Conservation (phyloP, 2,797 vertebrate species). For the Protosalanx chinensis region DNA sequence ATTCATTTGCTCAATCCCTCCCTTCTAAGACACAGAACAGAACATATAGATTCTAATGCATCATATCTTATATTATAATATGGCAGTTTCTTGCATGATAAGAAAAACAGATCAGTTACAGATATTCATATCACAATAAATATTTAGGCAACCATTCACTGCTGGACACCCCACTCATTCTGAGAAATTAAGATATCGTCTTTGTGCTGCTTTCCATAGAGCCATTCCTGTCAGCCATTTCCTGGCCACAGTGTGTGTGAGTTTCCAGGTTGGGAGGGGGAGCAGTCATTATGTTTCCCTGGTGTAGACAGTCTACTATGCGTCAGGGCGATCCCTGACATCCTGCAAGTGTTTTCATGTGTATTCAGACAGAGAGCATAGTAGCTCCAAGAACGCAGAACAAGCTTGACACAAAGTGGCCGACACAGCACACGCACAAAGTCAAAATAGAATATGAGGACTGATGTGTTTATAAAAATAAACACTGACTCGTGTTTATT, state of each 20-base stretch:
- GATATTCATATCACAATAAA: no score
- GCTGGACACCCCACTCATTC: background rate
- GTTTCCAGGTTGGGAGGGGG: conserved; percentile 7
- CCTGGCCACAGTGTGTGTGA: conserved; percentile 6
- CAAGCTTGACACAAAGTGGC: conserved; percentile 22
- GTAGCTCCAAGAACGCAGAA: conserved; percentile 29
- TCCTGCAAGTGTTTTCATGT: conserved; percentile 11
- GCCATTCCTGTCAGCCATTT: conserved; percentile 10
- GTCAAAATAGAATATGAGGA: conserved; percentile 5
- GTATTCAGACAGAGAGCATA: conserved; percentile 12
- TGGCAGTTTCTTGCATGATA: background rate
- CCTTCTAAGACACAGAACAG: background rate
- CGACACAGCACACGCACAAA: conserved; percentile 23
- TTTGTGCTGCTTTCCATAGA: conserved; percentile 4
- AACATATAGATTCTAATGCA: background rate
- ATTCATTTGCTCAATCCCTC: no score
- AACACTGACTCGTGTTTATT: background rate
- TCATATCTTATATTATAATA: background rate
- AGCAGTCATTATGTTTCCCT: conserved; percentile 11
- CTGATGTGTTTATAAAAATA: conserved; percentile 6
- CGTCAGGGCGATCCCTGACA: background rate
- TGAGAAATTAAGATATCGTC: background rate
- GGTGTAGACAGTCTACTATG: conserved; percentile 12
- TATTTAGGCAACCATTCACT: background rate
- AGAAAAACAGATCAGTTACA: no score